Percentiles rank a stretch among this genome's conserved stretches.
Evolutionary conservation across 2,888 invertebrate genomes (phyloP).

Genomic region (Acrobasis repandana): DNA sequence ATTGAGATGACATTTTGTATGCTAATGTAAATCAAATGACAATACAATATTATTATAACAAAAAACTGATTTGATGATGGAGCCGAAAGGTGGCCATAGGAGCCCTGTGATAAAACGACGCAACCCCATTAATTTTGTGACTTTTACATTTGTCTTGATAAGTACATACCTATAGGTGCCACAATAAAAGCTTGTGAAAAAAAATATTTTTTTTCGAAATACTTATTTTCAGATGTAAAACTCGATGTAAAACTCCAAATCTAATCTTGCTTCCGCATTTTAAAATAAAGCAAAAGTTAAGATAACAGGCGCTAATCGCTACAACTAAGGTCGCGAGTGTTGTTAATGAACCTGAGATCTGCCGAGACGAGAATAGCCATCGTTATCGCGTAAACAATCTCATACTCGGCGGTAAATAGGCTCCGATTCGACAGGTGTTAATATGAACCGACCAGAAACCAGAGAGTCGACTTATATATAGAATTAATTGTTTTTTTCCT

Average conservation of each 20-base stretch:
- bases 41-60: too few relatives aligned
- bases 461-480: not conserved
- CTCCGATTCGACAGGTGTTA: constrained; percentile 17
- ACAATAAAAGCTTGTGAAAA: too few relatives aligned
- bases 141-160: too few relatives aligned
- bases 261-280: not conserved
- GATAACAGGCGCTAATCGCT: constrained; percentile 9
- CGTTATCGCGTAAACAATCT: constrained; percentile 60
- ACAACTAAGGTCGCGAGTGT: constrained; percentile 16
- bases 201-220: too few relatives aligned
- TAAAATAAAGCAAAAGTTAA: constrained; percentile 13
- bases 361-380: constrained; percentile 54
- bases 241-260: not conserved
- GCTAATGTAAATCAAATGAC: too few relatives aligned
- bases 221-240: too few relatives aligned
- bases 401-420: constrained; percentile 39
- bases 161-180: too few relatives aligned
- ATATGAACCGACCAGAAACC: not conserved
- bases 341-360: constrained; percentile 35
- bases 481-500: not conserved
- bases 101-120: too few relatives aligned
- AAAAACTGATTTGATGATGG: too few relatives aligned
- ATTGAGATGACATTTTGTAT: too few relatives aligned
- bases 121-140: too few relatives aligned
- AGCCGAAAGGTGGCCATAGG: too few relatives aligned